These are phyloP conservation scores for Trialeurodes vaporariorum DNA, from an alignment of 1,140 invertebrate species.

Conservation along the genomic window DNA sequence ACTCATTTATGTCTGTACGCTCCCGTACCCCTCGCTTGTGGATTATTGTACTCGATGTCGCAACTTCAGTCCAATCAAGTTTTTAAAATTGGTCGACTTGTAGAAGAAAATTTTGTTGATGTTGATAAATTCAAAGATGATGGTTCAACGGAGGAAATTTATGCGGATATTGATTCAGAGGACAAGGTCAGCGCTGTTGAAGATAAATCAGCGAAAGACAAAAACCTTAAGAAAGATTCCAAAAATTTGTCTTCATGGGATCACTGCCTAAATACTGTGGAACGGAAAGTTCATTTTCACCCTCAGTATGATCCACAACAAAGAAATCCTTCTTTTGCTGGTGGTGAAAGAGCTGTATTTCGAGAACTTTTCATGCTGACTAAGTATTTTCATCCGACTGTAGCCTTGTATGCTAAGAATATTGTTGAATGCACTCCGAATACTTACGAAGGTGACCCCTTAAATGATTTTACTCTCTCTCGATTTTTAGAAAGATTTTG, in stretches of 20 bases:
- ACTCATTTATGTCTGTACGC: constrained; percentile 53
- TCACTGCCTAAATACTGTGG: constrained; percentile 5
- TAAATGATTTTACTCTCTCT: constrained; percentile 80
- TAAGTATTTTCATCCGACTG: constrained; percentile 81
- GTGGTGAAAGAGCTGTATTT: constrained; percentile 52
- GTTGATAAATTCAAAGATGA: constrained; percentile 10
- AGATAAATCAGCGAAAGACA: constrained; percentile 3
- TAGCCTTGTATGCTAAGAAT: constrained; percentile 72
- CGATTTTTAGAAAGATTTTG: constrained; percentile 89
- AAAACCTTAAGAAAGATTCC: background rate
- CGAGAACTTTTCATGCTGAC: constrained; percentile 59
- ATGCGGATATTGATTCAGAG: background rate
- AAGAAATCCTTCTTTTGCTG: constrained; percentile 73
- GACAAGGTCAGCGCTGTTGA: background rate
- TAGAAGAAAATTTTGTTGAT: constrained; percentile 7
- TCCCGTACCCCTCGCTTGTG: constrained; percentile 53
- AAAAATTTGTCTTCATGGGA: constrained; percentile 17
- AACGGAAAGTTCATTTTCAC: background rate
- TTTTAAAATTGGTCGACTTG: constrained; percentile 5
- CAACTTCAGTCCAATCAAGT: constrained; percentile 39
- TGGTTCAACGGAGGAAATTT: background rate
- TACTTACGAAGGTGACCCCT: constrained; percentile 79
- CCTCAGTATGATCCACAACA: constrained; percentile 46
- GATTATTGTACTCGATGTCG: constrained; percentile 65
- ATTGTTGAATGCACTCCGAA: constrained; percentile 65